A percentile compares a stretch with the other conserved stretches of the same genome.
Conservation (phyloP, 2,888 invertebrate species). For the Notodonta ziczac region DNA sequence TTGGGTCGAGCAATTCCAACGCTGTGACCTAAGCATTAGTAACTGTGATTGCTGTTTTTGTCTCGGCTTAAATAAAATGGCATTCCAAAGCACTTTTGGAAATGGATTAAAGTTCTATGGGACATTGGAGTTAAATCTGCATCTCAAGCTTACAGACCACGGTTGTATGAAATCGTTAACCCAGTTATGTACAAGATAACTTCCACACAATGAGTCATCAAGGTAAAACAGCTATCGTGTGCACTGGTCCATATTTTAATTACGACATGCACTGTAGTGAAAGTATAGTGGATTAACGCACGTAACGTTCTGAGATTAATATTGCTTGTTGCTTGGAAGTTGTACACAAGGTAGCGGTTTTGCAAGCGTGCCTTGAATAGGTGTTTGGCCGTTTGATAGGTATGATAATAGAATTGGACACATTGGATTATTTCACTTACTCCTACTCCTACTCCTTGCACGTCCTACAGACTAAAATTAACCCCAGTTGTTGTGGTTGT, state of each 20-base stretch:
- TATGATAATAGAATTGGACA: background rate
- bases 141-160: too few relatives aligned
- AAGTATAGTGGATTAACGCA: constrained; percentile 21
- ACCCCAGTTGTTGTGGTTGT: too few relatives aligned
- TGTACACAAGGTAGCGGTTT: background rate
- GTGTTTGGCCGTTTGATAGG: background rate
- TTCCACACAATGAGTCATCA: constrained; percentile 28
- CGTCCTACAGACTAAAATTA: too few relatives aligned
- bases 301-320: constrained; percentile 22
- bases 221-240: constrained; percentile 26
- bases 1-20: too few relatives aligned
- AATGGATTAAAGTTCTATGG: too few relatives aligned
- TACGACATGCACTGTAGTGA: constrained; percentile 36
- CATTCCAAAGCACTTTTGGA: too few relatives aligned
- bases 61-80: too few relatives aligned
- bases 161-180: constrained; percentile 3
- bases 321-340: constrained; percentile 9
- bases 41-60: too few relatives aligned
- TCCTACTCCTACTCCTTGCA: too few relatives aligned
- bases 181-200: background rate
- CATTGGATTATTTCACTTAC: too few relatives aligned
- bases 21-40: too few relatives aligned
- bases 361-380: background rate
- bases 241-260: constrained; percentile 38
- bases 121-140: too few relatives aligned